These are phyloP conservation scores for Sceloporus tristichus DNA, from an alignment of 2,113 vertebrate genomes.

Conservation along the genomic window DNA sequence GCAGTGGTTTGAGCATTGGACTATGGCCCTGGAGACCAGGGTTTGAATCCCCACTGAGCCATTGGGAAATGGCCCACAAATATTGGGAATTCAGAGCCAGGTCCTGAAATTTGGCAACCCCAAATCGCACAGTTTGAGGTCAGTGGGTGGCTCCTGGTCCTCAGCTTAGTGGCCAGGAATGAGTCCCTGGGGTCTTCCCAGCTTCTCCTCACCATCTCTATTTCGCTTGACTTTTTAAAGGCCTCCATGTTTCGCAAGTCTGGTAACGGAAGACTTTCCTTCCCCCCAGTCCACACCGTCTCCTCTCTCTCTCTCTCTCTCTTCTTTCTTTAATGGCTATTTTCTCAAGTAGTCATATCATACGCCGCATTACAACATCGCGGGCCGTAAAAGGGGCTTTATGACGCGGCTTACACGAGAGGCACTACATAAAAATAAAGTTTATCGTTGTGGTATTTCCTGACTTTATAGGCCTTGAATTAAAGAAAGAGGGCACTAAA, in stretches of 20 bases:
- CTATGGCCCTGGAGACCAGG: too few relatives aligned
- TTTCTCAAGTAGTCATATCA: constrained; percentile 28
- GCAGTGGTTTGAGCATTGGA: too few relatives aligned
- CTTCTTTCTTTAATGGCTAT: background rate
- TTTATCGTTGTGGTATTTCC: constrained; percentile 27
- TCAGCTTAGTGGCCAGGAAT: background rate
- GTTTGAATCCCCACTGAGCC: too few relatives aligned
- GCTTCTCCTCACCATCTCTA: background rate
- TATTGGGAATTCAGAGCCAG: too few relatives aligned
- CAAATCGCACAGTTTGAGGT: background rate
- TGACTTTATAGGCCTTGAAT: constrained; percentile 28
- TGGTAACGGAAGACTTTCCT: background rate
- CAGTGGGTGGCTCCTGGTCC: too few relatives aligned
- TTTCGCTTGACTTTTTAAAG: constrained; percentile 4
- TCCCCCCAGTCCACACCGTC: background rate
- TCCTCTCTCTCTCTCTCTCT: background rate
- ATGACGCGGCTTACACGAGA: background rate
- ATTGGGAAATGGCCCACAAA: too few relatives aligned
- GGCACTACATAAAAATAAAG: constrained; percentile 23
- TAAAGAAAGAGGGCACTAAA: constrained; percentile 12
- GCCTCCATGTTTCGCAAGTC: background rate
- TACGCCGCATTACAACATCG: constrained; percentile 8
- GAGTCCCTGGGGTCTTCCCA: background rate
- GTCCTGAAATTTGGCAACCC: too few relatives aligned
- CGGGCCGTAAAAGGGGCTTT: constrained; percentile 13